These are phyloP conservation scores for Nymphalis urticae DNA, from an alignment of 2,888 invertebrate genomes.

Conservation along the genomic window DNA sequence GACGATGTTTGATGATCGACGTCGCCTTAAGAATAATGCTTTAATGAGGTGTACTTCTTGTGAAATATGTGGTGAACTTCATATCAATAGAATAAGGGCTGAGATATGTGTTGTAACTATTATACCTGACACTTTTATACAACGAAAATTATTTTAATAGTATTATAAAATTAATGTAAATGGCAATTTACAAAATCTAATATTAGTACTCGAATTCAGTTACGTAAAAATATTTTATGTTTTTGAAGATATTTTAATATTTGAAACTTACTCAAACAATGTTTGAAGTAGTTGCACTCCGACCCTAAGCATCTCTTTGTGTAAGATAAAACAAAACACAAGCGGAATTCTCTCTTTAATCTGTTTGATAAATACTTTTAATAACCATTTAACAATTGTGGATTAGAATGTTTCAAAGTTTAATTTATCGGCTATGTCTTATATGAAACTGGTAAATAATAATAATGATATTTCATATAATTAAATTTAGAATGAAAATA, in stretches of 20 bases:
- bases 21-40: conserved; percentile 56
- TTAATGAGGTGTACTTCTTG: neutral
- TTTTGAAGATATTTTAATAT: conserved; percentile 10
- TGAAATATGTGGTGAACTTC: neutral
- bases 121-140: neutral
- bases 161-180: too few species aligned
- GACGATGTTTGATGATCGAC: conserved; percentile 58
- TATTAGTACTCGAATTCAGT: neutral
- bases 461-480: too few species aligned
- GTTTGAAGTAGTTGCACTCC: conserved; percentile 21
- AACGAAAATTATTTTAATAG: too few species aligned
- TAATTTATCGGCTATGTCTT: too few species aligned
- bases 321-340: neutral
- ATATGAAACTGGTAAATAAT: too few species aligned
- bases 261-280: conserved; percentile 26
- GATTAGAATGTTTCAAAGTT: too few species aligned
- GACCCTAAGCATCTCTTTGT: conserved; percentile 20
- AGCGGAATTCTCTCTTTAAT: neutral
- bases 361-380: neutral
- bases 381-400: too few species aligned
- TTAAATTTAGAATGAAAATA: too few species aligned
- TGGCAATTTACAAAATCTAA: too few species aligned
- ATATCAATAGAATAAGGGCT: neutral
- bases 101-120: neutral
- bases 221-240: neutral